Evolutionary conservation across 2,797 vertebrate species (phyloP).

Genomic region (Sitta carolinensis): DNA sequence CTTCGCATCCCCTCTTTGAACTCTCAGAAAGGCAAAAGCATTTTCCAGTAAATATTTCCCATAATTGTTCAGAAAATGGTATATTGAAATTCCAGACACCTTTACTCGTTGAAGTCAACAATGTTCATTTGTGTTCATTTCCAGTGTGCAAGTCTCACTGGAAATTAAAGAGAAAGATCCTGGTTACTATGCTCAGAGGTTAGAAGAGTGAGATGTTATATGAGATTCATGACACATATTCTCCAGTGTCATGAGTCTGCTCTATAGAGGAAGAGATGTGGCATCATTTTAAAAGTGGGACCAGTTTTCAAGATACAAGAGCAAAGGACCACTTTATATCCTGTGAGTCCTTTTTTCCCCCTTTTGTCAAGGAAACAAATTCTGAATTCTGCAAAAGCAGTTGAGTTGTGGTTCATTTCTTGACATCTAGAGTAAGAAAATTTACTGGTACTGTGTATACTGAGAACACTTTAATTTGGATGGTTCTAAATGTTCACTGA

Average conservation of each 20-base stretch:
- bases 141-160: not conserved
- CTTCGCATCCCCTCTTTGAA: conserved; percentile 64
- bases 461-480: not conserved
- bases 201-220: conserved; percentile 4
- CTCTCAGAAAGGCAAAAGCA: conserved; percentile 47
- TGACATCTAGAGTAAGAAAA: not conserved
- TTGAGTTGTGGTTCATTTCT: not conserved
- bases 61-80: conserved; percentile 71
- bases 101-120: conserved; percentile 56
- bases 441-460: not conserved
- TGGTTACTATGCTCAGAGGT: conserved; percentile 10
- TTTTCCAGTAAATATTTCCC: conserved; percentile 70
- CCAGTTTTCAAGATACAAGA: not conserved
- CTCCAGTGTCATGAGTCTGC: not conserved
- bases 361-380: not conserved
- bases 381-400: not conserved
- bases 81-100: conserved; percentile 53
- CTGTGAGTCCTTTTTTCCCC: not conserved
- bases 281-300: not conserved
- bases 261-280: not conserved
- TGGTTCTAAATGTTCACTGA: not conserved
- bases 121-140: conserved; percentile 49
- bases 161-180: conserved; percentile 13
- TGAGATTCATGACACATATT: not conserved
- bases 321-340: not conserved